Evolutionary conservation across 1,140 invertebrate species (phyloP).

Genomic region (Scaptomyza pallida): DNA sequence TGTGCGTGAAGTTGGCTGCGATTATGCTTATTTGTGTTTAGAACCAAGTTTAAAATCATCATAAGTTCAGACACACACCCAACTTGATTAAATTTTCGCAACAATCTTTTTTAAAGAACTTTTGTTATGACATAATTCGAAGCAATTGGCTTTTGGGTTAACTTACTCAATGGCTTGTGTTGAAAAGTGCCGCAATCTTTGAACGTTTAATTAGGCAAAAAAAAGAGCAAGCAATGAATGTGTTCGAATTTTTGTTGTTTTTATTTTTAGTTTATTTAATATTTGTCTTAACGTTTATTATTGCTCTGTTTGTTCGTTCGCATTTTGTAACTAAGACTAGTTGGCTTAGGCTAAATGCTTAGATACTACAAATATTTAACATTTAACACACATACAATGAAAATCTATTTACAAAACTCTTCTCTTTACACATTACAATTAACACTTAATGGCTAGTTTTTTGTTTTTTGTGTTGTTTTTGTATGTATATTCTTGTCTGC

Average conservation of each 20-base stretch:
- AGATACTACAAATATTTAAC: constrained; percentile 76
- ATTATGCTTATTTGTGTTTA: background rate
- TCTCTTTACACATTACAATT: constrained; percentile 74
- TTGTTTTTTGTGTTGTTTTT: too few species aligned
- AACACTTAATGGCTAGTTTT: constrained; percentile 62
- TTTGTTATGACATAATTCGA: background rate
- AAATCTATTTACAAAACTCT: constrained; percentile 72
- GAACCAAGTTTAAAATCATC: background rate
- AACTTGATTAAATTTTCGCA: background rate
- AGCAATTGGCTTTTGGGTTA: background rate
- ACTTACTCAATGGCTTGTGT: background rate
- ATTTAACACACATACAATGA: constrained; percentile 64
- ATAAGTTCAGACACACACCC: too few species aligned
- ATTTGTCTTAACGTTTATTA: constrained; percentile 70
- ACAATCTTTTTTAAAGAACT: background rate
- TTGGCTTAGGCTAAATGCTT: constrained; percentile 64
- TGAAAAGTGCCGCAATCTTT: background rate
- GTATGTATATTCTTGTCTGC: too few species aligned
- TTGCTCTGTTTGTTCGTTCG: constrained; percentile 68
- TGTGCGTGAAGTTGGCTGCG: background rate
- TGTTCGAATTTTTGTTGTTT: constrained; percentile 36
- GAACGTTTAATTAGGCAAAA: constrained; percentile 9
- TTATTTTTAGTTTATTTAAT: constrained; percentile 9
- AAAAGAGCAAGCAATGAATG: constrained; percentile 3
- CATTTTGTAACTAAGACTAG: constrained; percentile 79